Percentiles rank a stretch among this genome's conserved stretches.
Evolutionary conservation across 2,797 vertebrate species (phyloP).

Genomic region (Remorina albescens): DNA sequence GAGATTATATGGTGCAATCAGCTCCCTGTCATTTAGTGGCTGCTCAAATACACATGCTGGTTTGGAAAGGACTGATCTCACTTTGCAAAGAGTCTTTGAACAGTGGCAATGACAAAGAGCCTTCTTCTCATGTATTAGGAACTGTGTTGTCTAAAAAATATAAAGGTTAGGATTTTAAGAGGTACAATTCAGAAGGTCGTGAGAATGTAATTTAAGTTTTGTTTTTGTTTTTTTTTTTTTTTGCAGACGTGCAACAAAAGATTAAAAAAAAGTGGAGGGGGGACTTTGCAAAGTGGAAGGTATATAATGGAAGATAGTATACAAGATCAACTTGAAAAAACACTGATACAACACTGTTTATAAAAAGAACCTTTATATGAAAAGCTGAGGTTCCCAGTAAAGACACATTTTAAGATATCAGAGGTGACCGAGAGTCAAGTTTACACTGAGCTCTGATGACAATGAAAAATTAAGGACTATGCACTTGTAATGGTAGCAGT

Average conservation of each 20-base stretch:
- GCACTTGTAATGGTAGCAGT: background rate
- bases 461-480: too few relatives aligned
- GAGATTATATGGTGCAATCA: slow-evolving; percentile 36
- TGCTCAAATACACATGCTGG: slow-evolving; percentile 9
- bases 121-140: background rate
- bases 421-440: too few relatives aligned
- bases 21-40: slow-evolving; percentile 49
- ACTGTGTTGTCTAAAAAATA: background rate
- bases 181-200: background rate
- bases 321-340: background rate
- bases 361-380: background rate
- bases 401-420: too few relatives aligned
- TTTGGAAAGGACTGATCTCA: slow-evolving; percentile 19
- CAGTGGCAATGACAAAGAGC: background rate
- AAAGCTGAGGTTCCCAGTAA: too few relatives aligned
- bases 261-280: background rate
- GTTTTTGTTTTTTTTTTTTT: background rate
- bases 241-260: background rate
- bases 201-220: background rate
- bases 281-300: background rate
- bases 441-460: too few relatives aligned
- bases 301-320: background rate
- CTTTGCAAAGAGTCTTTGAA: slow-evolving; percentile 17
- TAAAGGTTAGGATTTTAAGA: background rate
- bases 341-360: background rate